A percentile compares a stretch with the other conserved stretches of the same genome.
These are phyloP conservation scores for Synergus umbraculus DNA, from an alignment of 2,888 invertebrate species.

Conservation along the genomic window DNA sequence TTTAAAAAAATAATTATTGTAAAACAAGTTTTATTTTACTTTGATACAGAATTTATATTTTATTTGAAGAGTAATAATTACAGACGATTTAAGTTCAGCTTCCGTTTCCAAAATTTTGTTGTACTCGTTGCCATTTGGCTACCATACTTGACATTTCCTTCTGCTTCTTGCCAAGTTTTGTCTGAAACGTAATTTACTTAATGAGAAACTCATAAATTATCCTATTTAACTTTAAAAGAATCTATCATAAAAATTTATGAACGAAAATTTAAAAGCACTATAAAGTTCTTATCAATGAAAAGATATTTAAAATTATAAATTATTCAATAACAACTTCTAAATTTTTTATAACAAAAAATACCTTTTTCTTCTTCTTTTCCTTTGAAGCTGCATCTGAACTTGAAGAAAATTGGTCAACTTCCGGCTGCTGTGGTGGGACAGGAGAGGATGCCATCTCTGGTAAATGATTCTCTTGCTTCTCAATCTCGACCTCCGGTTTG, in stretches of 20 bases:
- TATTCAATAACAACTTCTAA: not conserved
- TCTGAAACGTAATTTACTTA: slow-evolving; percentile 72
- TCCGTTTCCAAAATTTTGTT: slow-evolving; percentile 77
- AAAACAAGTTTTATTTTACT: not conserved
- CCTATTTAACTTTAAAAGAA: slow-evolving; percentile 7
- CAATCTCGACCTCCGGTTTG: slow-evolving; percentile 52
- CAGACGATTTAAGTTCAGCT: not conserved
- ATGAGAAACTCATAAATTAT: not conserved
- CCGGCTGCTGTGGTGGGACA: slow-evolving; percentile 50
- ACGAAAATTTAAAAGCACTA: not conserved
- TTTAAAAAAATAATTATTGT: not conserved
- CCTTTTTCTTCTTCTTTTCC: slow-evolving; percentile 78
- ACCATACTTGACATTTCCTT: slow-evolving; percentile 85
- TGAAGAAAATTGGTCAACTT: slow-evolving; percentile 47
- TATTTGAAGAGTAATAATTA: not conserved
- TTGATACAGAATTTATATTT: not conserved
- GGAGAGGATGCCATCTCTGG: slow-evolving; percentile 54
- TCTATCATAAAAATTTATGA: not conserved
- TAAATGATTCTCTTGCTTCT: slow-evolving; percentile 52
- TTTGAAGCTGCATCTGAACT: slow-evolving; percentile 62
- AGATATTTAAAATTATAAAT: not conserved
- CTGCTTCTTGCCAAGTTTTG: slow-evolving; percentile 83
- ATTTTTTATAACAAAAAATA: slow-evolving; percentile 42
- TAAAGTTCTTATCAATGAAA: not conserved
- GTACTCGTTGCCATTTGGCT: slow-evolving; percentile 86